phyloP scores from a whole-genome alignment of 2,888 invertebrate genomes.

The Mythimna ferrago region DNA sequence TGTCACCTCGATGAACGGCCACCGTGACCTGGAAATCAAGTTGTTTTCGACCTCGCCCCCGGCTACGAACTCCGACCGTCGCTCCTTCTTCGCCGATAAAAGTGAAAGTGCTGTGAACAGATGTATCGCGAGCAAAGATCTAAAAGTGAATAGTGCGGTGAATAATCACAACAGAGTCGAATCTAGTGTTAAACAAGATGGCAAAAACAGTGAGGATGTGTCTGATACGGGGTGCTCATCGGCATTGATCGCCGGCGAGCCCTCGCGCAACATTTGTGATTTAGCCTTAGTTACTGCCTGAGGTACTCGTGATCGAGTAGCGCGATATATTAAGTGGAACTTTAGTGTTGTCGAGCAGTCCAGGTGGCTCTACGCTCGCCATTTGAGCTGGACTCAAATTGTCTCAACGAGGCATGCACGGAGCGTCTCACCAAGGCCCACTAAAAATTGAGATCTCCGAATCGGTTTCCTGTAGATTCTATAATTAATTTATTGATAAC shows the following conservation, averaged over 20 bases:
- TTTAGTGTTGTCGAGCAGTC: conserved; percentile 79
- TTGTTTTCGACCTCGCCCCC: conserved; percentile 93
- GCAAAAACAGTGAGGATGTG: conserved; percentile 82
- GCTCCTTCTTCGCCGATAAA: conserved; percentile 88
- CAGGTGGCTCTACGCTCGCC: conserved; percentile 84
- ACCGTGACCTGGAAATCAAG: conserved; percentile 94
- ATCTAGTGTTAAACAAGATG: conserved; percentile 79
- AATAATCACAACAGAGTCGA: conserved; percentile 81
- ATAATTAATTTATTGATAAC: conserved; percentile 90
- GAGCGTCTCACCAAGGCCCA: conserved; percentile 85
- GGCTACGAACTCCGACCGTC: conserved; percentile 84
- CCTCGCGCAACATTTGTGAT: conserved; percentile 88
- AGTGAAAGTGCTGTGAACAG: conserved; percentile 88
- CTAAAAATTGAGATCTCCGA: conserved; percentile 88
- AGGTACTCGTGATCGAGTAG: conserved; percentile 82
- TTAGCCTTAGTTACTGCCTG: conserved; percentile 90
- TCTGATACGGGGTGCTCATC: conserved; percentile 82
- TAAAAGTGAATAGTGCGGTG: conserved; percentile 87
- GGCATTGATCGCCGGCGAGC: conserved; percentile 76
- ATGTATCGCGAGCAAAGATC: conserved; percentile 81
- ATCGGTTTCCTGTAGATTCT: conserved; percentile 90
- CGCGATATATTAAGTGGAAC: conserved; percentile 75
- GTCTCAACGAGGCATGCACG: conserved; percentile 86
- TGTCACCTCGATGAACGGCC: conserved; percentile 94
- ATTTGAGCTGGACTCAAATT: conserved; percentile 90